phyloP scores from a whole-genome alignment of 1,140 invertebrate genomes.

The Aphelenchoides fujianensis region DNA sequence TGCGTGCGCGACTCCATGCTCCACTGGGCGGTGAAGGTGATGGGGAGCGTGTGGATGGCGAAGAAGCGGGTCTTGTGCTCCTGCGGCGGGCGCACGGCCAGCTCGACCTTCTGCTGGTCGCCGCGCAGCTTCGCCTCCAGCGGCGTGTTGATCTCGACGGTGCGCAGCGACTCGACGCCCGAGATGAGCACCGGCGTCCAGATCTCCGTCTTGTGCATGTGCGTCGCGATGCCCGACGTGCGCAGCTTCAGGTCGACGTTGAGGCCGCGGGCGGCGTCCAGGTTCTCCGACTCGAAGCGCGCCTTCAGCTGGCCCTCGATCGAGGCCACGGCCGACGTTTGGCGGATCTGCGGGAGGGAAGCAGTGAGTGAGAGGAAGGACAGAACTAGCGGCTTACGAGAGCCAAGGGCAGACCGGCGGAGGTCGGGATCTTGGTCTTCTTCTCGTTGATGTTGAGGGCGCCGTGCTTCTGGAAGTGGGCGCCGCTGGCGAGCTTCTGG shows the following conservation, averaged over 20 bases:
- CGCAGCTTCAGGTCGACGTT: slow-evolving; percentile 5
- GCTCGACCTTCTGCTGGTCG: background rate
- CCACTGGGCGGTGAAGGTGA: slow-evolving; percentile 33
- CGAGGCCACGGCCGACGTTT: background rate
- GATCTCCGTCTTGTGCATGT: background rate
- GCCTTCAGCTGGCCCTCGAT: slow-evolving; percentile 13
- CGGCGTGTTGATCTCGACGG: slow-evolving; percentile 31
- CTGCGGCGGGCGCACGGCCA: slow-evolving; percentile 33
- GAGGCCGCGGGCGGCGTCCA: background rate
- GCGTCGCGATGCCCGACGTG: background rate
- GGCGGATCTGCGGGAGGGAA: too few relatives aligned
- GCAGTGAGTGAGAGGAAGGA: too few relatives aligned
- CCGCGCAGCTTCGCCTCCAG: slow-evolving; percentile 30
- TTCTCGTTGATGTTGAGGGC: slow-evolving; percentile 31
- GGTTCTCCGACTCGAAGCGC: background rate
- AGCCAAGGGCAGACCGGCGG: slow-evolving; percentile 32
- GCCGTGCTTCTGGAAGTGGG: slow-evolving; percentile 13
- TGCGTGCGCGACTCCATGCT: background rate
- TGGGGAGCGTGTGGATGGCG: slow-evolving; percentile 33
- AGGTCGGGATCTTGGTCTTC: slow-evolving; percentile 36
- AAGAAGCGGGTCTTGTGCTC: slow-evolving; percentile 26
- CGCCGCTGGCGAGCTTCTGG: background rate
- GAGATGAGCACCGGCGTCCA: slow-evolving; percentile 17
- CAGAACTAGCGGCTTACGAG: too few relatives aligned
- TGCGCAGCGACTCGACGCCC: slow-evolving; percentile 31